Evolutionary conservation across 1,140 invertebrate species (phyloP), one percentile per base, ranked within the genome.

Genomic region (Andricus grossulariae): DNA sequence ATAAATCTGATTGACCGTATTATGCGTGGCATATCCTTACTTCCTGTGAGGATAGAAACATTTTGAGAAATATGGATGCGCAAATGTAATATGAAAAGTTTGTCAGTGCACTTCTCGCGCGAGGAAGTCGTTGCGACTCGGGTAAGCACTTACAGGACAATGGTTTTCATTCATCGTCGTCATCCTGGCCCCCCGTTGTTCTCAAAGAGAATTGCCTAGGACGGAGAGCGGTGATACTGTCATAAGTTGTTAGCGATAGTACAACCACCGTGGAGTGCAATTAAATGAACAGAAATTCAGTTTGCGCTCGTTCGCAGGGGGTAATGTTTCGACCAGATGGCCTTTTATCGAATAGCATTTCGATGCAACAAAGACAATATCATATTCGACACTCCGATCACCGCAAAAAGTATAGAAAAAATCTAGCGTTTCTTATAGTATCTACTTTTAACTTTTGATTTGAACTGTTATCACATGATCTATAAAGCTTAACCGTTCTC

Each of bases 211-310:
- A 87, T 87, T 84, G 80, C 50, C 71, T 73, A 45, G 76, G 82
- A 84, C 79, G 73, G 57, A 76, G 72, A 74, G 71, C 77, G 73
- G 72, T 80, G 82, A 86, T 82, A 84, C 83, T 84, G 87, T 87
- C 87, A 87, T 88, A 88, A 85, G 87, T 88, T 84, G 86, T 87
- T 88, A 85, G 85, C 80, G 78, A 82, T 80, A 82, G 72, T 74
- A 57, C 54, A 71, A 50, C 55, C 71, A 78, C 76, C 71, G 79
- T 79, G 73, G 75, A 82, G 75, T 78, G 78, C 82, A 81, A 87
- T 87, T 85, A 84, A 88, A 84, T 84, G 77, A 84, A 82, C 82
- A 81, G 85, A 85, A 88, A 86, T 88, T 87, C 83, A 86, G 82
- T 87, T 87, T 87, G 77, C 77, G 49, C n/a, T n/a, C 45, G 18